Conservation (phyloP, 2,888 invertebrate genomes). For the Dicyrtomina minuta region DNA sequence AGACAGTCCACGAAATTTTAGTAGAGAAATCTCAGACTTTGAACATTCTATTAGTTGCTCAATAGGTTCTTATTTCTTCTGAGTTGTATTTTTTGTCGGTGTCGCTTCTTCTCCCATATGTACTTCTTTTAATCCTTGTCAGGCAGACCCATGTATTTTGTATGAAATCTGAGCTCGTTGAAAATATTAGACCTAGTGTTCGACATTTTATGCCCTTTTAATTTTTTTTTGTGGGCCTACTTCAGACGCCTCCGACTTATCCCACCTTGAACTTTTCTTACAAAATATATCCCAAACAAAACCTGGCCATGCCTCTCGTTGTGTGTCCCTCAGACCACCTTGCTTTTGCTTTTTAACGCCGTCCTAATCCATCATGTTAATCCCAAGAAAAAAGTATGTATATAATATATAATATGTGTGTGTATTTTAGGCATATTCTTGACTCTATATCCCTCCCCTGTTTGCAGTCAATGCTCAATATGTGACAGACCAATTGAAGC, state of each 20-base stretch:
- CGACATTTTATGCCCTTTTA: slow-evolving; percentile 19
- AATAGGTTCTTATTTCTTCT: background rate
- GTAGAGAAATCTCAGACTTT: slow-evolving; percentile 1
- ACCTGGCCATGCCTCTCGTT: background rate
- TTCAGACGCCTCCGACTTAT: slow-evolving; percentile 2
- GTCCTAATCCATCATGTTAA: background rate
- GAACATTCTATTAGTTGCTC: background rate
- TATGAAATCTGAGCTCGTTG: slow-evolving; percentile 24
- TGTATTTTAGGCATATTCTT: no score
- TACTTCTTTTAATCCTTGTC: background rate
- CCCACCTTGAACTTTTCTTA: background rate
- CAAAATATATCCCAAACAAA: background rate
- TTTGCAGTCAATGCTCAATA: no score
- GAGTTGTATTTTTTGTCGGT: background rate
- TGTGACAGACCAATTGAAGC: no score
- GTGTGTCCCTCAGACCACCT: background rate
- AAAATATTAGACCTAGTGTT: slow-evolving; percentile 15
- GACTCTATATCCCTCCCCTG: background rate
- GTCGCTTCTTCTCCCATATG: background rate
- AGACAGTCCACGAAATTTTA: background rate
- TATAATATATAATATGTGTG: no score
- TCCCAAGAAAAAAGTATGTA: background rate
- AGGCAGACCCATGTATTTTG: background rate
- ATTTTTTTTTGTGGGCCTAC: background rate
- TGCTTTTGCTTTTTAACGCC: background rate